phyloP scores from a whole-genome alignment of 2,888 invertebrate genomes.

The Teleiodes luculella region DNA sequence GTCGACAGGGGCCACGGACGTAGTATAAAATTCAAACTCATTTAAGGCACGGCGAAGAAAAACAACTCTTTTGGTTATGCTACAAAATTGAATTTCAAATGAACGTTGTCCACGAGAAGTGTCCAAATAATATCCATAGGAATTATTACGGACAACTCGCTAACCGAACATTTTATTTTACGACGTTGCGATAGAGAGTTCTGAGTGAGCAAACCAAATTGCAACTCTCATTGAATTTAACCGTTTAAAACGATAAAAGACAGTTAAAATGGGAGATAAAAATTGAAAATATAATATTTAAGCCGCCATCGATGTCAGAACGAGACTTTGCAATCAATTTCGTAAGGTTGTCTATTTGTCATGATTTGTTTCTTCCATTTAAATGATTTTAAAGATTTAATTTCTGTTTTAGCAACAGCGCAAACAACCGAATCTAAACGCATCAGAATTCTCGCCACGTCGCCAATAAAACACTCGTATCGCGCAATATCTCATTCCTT shows the following conservation, averaged over 20 bases:
- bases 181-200: background rate
- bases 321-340: no score
- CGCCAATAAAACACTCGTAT: conserved; percentile 31
- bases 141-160: conserved; percentile 5
- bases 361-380: background rate
- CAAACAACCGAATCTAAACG: conserved; percentile 14
- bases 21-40: conserved; percentile 15
- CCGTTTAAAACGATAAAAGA: no score
- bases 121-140: background rate
- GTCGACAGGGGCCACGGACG: conserved; percentile 15
- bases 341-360: no score
- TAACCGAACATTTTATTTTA: conserved; percentile 7
- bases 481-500: conserved; percentile 34
- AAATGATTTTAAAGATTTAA: conserved; percentile 4
- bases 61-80: conserved; percentile 6
- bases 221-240: background rate
- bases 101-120: background rate
- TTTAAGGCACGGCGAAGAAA: background rate
- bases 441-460: conserved; percentile 31
- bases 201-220: background rate
- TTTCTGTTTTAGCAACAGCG: conserved; percentile 17
- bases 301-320: no score
- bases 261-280: no score
- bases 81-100: background rate
- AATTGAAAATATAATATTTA: no score